These are phyloP conservation scores for Syrmaticus mikado DNA, from an alignment of 2,113 vertebrate species.

Conservation along the genomic window DNA sequence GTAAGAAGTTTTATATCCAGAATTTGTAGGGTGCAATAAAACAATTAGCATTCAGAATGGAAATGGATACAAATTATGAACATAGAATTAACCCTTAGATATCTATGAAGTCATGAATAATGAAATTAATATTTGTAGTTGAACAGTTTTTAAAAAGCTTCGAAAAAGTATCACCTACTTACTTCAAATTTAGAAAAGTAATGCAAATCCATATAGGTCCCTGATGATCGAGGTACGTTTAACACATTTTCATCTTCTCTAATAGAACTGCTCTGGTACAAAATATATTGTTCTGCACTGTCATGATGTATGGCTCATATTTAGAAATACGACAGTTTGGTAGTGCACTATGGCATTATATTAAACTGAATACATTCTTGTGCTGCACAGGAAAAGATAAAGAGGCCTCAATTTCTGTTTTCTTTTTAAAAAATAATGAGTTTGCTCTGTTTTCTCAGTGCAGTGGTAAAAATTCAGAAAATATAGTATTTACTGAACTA, in stretches of 20 bases:
- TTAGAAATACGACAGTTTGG: slow-evolving; percentile 56
- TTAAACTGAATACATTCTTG: slow-evolving; percentile 57
- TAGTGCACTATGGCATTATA: slow-evolving; percentile 40
- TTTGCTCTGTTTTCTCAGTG: slow-evolving; percentile 21
- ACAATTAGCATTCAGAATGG: not conserved
- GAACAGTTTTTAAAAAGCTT: not conserved
- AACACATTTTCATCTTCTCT: slow-evolving; percentile 63
- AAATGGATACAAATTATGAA: not conserved
- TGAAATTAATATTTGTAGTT: not conserved
- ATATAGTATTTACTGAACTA: not conserved
- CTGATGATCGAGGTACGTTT: slow-evolving; percentile 50
- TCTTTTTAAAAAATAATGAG: slow-evolving; percentile 18
- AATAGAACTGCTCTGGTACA: slow-evolving; percentile 50
- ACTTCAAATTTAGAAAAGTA: slow-evolving; percentile 63
- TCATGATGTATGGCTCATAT: slow-evolving; percentile 47
- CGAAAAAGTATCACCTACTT: not conserved
- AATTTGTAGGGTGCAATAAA: not conserved
- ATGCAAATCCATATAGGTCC: slow-evolving; percentile 46
- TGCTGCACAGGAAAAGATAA: slow-evolving; percentile 26
- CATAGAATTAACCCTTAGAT: not conserved
- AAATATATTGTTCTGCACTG: slow-evolving; percentile 51
- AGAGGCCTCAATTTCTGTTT: slow-evolving; percentile 25
- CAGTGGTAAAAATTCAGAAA: not conserved
- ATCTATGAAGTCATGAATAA: not conserved
- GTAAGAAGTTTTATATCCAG: not conserved